These are phyloP conservation scores for Spea multiplicata DNA, from an alignment of 2,113 vertebrate species.

Conservation along the genomic window DNA sequence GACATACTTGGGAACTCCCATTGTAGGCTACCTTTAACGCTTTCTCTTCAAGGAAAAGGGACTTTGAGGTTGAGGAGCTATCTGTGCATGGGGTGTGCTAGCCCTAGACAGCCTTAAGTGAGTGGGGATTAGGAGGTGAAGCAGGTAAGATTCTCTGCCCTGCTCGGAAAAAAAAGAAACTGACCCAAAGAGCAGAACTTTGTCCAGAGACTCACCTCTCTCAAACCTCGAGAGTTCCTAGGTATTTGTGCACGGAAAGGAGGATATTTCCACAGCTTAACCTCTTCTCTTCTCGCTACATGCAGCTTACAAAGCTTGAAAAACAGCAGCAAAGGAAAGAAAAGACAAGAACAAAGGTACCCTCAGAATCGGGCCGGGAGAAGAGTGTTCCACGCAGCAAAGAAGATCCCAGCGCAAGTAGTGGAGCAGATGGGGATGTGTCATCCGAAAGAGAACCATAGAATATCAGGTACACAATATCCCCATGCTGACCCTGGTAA, in stretches of 20 bases:
- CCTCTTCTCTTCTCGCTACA: slow-evolving; percentile 21
- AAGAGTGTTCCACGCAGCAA: slow-evolving; percentile 68
- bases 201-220: too few relatives aligned
- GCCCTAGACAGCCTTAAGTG: not conserved
- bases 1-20: too few relatives aligned
- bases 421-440: slow-evolving; percentile 87
- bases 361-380: slow-evolving; percentile 80
- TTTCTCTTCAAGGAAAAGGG: too few relatives aligned
- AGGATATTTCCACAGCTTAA: slow-evolving; percentile 30
- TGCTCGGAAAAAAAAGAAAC: too few relatives aligned
- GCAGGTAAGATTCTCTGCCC: too few relatives aligned
- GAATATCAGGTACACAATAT: not conserved
- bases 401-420: slow-evolving; percentile 84
- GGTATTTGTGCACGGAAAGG: not conserved
- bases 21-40: too few relatives aligned
- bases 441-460: slow-evolving; percentile 89
- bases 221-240: not conserved
- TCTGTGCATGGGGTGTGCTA: too few relatives aligned
- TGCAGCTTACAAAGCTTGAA: slow-evolving; percentile 86
- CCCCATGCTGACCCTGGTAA: too few relatives aligned
- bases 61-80: too few relatives aligned
- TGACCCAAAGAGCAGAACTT: too few relatives aligned
- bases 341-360: slow-evolving; percentile 83
- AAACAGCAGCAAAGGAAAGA: slow-evolving; percentile 96
- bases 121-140: too few relatives aligned